phyloP scores from a whole-genome alignment of 1,140 invertebrate species.

The Ridgeia piscesae region DNA sequence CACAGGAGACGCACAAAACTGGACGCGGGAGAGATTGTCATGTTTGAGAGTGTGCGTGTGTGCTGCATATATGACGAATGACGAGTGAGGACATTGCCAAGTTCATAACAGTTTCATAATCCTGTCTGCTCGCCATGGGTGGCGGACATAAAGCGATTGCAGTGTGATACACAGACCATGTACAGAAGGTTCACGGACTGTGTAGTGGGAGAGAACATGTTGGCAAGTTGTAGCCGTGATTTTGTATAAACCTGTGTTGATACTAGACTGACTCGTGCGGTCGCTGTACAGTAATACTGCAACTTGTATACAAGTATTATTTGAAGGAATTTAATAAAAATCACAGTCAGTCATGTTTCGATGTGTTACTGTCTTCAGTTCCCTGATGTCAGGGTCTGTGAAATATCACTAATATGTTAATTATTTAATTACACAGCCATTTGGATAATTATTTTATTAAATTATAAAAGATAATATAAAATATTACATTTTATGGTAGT shows the following conservation, averaged over 20 bases:
- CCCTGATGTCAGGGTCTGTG: background rate
- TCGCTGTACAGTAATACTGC: background rate
- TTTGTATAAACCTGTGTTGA: background rate
- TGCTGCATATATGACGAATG: background rate
- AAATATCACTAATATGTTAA: background rate
- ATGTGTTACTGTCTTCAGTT: background rate
- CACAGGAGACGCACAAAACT: background rate
- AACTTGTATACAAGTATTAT: constrained; percentile 6
- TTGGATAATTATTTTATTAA: background rate
- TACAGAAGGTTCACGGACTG: too few species aligned
- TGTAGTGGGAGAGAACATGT: background rate
- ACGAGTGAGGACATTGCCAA: background rate
- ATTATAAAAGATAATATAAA: background rate
- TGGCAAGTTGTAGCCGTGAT: background rate
- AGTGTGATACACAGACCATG: background rate
- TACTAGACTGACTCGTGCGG: background rate
- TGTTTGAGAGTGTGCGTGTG: background rate
- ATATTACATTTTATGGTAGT: background rate
- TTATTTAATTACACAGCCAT: background rate
- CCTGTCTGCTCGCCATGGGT: background rate
- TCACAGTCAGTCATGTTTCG: background rate
- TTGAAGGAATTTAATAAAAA: constrained; percentile 2
- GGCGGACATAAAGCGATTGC: background rate
- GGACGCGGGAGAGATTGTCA: background rate
- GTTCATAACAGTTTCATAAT: background rate